These are phyloP conservation scores for Lethrus apterus DNA, from an alignment of 1,140 invertebrate species.

Conservation along the genomic window DNA sequence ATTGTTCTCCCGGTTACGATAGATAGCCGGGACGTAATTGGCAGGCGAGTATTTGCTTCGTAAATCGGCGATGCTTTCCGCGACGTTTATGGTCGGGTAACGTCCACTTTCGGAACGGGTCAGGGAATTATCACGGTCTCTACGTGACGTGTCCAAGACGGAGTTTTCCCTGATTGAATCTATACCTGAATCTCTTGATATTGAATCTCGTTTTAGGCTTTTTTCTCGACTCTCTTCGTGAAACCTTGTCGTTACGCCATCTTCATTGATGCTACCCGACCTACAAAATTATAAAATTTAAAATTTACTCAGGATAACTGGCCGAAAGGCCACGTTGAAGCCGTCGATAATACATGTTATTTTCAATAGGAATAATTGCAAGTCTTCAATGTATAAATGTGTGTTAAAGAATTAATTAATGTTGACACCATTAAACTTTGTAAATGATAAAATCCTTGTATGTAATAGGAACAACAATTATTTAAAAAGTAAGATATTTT, in stretches of 20 bases:
- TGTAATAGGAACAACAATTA: not conserved
- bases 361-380: not conserved
- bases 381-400: not conserved
- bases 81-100: conserved; percentile 20
- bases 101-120: conserved; percentile 23
- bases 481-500: not conserved
- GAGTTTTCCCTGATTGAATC: conserved; percentile 33
- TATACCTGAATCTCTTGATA: conserved; percentile 31
- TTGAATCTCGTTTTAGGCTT: conserved; percentile 26
- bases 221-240: conserved; percentile 33
- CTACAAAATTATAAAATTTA: conserved; percentile 21
- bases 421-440: not conserved
- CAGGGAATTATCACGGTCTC: conserved; percentile 31
- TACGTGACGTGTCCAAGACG: conserved; percentile 25
- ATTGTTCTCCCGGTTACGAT: conserved; percentile 40
- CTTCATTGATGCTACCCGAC: conserved; percentile 37
- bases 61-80: conserved; percentile 49
- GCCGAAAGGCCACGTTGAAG: not conserved
- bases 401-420: not conserved
- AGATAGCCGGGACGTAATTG: conserved; percentile 53
- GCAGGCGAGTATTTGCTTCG: conserved; percentile 56
- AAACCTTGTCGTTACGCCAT: conserved; percentile 34
- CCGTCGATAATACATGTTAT: no score
- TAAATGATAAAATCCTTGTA: no score
- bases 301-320: not conserved